A percentile compares a stretch with the other conserved stretches of the same genome.
These are phyloP conservation scores for Chalcosyrphus nemorum DNA, from an alignment of 2,888 invertebrate genomes.

Conservation along the genomic window DNA sequence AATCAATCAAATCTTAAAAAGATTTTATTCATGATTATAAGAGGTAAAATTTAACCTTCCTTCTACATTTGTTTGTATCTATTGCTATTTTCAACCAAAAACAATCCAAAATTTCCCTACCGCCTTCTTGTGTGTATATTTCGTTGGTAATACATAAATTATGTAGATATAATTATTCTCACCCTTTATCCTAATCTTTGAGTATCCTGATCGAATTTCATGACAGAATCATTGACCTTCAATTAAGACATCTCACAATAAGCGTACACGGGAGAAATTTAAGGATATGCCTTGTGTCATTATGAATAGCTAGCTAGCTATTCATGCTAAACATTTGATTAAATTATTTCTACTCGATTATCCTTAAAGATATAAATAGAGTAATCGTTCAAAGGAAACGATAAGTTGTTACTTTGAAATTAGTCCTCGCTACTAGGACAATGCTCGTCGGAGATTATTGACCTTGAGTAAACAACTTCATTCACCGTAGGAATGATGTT, in stretches of 20 bases:
- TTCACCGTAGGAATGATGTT: neutral
- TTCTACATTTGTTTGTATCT: too few relatives aligned
- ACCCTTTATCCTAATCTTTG: neutral
- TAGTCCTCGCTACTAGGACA: neutral
- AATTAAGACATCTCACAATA: neutral
- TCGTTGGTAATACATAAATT: too few relatives aligned
- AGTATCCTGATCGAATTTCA: neutral
- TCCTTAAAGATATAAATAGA: neutral
- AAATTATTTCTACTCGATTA: slow-evolving; percentile 26
- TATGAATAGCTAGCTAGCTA: neutral
- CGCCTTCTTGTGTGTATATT: too few relatives aligned
- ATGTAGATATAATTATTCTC: neutral
- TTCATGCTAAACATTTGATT: slow-evolving; percentile 18
- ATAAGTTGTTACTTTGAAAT: neutral
- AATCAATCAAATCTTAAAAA: too few relatives aligned
- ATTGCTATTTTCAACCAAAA: too few relatives aligned
- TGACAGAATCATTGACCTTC: neutral
- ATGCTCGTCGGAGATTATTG: neutral
- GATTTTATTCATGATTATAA: too few relatives aligned
- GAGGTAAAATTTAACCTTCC: too few relatives aligned
- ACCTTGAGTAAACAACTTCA: neutral
- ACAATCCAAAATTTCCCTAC: too few relatives aligned
- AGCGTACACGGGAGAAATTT: neutral
- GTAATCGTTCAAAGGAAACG: neutral
- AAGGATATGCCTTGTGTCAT: neutral